phyloP scores from a whole-genome alignment of 2,113 vertebrate genomes.

The Chitala chitala region DNA sequence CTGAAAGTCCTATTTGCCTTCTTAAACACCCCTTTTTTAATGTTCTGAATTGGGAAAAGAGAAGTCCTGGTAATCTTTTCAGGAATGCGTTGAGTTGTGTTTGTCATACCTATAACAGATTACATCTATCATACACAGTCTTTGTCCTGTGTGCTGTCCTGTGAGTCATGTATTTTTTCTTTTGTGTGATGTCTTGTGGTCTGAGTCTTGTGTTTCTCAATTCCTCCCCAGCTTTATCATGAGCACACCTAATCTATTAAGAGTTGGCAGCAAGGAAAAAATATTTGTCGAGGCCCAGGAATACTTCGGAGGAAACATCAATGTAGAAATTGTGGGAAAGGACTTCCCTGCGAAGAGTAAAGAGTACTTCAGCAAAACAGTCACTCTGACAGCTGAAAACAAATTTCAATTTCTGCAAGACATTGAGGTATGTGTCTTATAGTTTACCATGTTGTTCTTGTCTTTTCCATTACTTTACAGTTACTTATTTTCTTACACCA shows the following conservation, averaged over 20 bases:
- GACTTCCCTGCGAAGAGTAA: constrained; percentile 47
- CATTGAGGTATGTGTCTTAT: constrained; percentile 31
- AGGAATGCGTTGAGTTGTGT: too few relatives aligned
- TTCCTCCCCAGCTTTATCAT: constrained; percentile 45
- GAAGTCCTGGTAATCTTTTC: too few relatives aligned
- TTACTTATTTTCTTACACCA: not conserved
- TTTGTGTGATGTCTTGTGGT: not conserved
- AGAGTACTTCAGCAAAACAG: not conserved
- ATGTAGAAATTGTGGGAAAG: constrained; percentile 38
- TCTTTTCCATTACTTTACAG: not conserved
- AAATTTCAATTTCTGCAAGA: constrained; percentile 38
- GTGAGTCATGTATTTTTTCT: not conserved
- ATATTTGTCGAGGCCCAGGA: constrained; percentile 64
- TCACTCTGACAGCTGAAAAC: constrained; percentile 30
- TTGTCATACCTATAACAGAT: not conserved
- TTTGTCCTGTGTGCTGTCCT: not conserved
- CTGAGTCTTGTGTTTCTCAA: not conserved
- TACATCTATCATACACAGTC: too few relatives aligned
- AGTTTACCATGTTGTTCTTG: not conserved
- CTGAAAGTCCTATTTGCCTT: too few relatives aligned
- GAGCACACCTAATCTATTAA: constrained; percentile 60
- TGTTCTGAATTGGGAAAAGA: too few relatives aligned
- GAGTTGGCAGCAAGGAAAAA: constrained; percentile 54
- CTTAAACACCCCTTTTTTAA: too few relatives aligned
- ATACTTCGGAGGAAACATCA: not conserved